Evolutionary conservation across 1,140 invertebrate species (phyloP).

Genomic region (Pseudachorutes palmiensis): DNA sequence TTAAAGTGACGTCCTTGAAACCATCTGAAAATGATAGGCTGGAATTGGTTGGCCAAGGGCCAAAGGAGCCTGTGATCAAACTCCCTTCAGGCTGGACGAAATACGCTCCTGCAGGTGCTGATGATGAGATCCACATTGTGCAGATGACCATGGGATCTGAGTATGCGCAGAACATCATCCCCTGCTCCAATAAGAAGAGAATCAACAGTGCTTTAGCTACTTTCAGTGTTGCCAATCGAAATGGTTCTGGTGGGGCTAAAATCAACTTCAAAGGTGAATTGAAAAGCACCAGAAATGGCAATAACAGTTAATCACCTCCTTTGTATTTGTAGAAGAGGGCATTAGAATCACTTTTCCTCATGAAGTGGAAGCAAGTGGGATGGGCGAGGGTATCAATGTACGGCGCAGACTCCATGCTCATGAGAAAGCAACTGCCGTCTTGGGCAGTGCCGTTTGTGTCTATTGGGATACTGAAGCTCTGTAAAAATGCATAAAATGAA

Average conservation of each 20-base stretch:
- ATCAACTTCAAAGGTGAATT: background rate
- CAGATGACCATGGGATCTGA: background rate
- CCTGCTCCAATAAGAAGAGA: background rate
- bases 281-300: background rate
- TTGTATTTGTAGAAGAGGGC: background rate
- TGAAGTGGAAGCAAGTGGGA: background rate
- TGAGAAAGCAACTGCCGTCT: background rate
- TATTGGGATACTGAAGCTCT: constrained; percentile 1
- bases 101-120: background rate
- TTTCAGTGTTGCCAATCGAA: background rate
- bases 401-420: background rate
- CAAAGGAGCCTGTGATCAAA: background rate
- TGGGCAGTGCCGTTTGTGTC: constrained; percentile 18
- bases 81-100: background rate
- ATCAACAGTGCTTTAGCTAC: background rate
- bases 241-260: background rate
- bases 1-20: background rate
- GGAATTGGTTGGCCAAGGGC: background rate
- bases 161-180: background rate
- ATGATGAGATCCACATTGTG: background rate
- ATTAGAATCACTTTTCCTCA: background rate
- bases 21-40: background rate
- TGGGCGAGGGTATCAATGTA: background rate
- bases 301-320: background rate
- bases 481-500: background rate